Conservation (phyloP, 2,888 invertebrate genomes). For the Fragum fragum region DNA sequence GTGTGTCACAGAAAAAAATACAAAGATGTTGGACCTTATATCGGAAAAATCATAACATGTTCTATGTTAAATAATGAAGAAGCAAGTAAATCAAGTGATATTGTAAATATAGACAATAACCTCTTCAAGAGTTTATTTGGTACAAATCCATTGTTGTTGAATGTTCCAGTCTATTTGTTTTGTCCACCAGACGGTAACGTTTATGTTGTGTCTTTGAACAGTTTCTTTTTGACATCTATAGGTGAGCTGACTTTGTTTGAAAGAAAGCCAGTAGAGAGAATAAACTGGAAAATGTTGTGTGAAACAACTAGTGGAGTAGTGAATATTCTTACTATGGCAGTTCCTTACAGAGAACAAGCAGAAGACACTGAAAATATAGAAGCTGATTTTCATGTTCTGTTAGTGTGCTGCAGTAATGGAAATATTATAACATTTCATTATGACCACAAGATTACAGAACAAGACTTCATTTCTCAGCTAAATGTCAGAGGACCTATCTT, state of each 20-base stretch:
- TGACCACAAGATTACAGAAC: conserved; percentile 3
- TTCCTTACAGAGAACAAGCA: not conserved
- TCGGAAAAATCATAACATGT: conserved; percentile 41
- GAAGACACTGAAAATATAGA: not conserved
- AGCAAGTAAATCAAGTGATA: not conserved
- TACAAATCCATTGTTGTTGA: conserved; percentile 35
- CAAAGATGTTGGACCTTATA: not conserved
- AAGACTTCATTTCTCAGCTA: conserved; percentile 33
- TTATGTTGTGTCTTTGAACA: conserved; percentile 49
- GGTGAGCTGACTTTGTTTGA: not conserved
- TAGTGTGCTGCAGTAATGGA: conserved; percentile 31
- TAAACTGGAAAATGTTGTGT: conserved; percentile 38
- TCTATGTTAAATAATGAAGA: not conserved
- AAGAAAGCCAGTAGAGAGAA: not conserved
- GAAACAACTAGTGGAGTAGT: conserved; percentile 40
- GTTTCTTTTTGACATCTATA: not conserved
- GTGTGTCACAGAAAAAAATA: not conserved
- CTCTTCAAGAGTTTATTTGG: conserved; percentile 60
- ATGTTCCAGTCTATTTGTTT: conserved; percentile 50
- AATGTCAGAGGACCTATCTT: conserved; percentile 39
- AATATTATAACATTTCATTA: conserved; percentile 25
- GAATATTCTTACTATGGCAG: conserved; percentile 11
- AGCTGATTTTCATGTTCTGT: conserved; percentile 1
- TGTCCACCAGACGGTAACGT: conserved; percentile 55
- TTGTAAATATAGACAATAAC: conserved; percentile 26